Base-by-base conservation (phyloP, 1,140 invertebrate species). In the Listronotus bonariensis region DNA sequence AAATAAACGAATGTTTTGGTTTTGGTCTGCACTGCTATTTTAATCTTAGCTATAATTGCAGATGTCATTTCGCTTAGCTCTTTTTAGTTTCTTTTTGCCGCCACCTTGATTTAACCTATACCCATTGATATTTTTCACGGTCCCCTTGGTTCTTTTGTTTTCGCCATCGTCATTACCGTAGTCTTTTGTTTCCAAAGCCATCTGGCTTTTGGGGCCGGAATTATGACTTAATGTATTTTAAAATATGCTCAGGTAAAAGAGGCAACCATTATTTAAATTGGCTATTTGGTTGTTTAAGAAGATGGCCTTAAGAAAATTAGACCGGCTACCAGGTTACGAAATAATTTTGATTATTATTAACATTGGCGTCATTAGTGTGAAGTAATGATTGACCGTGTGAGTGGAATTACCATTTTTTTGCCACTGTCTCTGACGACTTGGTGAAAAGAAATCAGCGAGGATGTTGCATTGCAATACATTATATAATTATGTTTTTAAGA, bases 211-310 rank as follows among this genome's bases (percentile, higher is more conserved):
- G 14, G 51, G 51, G n/a, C 36, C 36, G 26, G 32, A 36, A 36
- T 53, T 53, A 53, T 55, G 53, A 42, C 53, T 42, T 55, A 55
- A 55, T 55, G 53, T 55, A 20, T 57, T 46, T 57, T 57, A 57
- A 57, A 57, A 45, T 57, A 20, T 32, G 42, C 42, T 15, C 43
- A 57, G 43, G 55, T 57, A 57, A 57, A 45, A 57, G 11, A 14
- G 34, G 51, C 31, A 36, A 36, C 34, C 34, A 36, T 36, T 7
- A 12, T 34, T 42, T 10, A 55, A 55, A 55, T 55, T 53, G 51
- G 51, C 51, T 26, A 26, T 51, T 31, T 51, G 48, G 20, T 51
- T 18, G 48, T 53, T 53, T 36, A 26, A n/a, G 53, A 42, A 42
- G 36, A 42, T 55, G 38, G 51, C 51, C 53, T 41, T 15, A 55